These are phyloP conservation scores for Sinocyclocheilus rhinocerous DNA, from an alignment of 2,113 vertebrate species.

Conservation along the genomic window DNA sequence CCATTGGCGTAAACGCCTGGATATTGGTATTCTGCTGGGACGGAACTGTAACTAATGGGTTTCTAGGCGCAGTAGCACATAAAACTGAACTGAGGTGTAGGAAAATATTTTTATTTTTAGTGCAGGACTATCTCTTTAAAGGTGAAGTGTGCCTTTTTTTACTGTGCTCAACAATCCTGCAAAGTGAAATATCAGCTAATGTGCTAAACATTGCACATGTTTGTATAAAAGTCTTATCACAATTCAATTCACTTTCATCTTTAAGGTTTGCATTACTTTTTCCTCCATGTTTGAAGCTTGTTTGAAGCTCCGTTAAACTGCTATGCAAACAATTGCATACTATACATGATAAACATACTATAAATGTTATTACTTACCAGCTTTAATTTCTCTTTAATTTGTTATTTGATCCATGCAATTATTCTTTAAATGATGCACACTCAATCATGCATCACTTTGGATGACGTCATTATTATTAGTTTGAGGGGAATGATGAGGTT, in stretches of 20 bases:
- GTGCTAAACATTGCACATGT: not conserved
- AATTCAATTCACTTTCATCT: not conserved
- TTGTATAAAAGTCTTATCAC: too few species aligned
- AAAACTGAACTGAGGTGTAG: not conserved
- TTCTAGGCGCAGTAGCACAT: not conserved
- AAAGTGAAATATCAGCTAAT: not conserved
- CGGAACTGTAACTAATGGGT: slow-evolving; percentile 16
- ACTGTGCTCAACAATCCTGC: not conserved
- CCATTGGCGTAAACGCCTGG: not conserved
- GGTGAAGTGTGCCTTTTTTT: not conserved
- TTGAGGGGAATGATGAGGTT: not conserved
- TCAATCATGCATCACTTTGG: too few species aligned
- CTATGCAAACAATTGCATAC: not conserved
- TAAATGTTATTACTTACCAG: not conserved
- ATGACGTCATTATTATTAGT: not conserved
- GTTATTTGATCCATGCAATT: not conserved
- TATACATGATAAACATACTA: too few species aligned
- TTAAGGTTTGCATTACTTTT: not conserved
- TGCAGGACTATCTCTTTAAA: not conserved
- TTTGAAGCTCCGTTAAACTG: not conserved
- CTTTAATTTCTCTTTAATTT: not conserved
- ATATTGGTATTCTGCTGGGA: not conserved
- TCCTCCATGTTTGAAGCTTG: not conserved
- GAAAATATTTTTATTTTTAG: not conserved
- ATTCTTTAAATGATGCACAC: not conserved